These are phyloP conservation scores for Phrynosoma platyrhinos DNA, from an alignment of 2,113 vertebrate genomes.

Conservation along the genomic window DNA sequence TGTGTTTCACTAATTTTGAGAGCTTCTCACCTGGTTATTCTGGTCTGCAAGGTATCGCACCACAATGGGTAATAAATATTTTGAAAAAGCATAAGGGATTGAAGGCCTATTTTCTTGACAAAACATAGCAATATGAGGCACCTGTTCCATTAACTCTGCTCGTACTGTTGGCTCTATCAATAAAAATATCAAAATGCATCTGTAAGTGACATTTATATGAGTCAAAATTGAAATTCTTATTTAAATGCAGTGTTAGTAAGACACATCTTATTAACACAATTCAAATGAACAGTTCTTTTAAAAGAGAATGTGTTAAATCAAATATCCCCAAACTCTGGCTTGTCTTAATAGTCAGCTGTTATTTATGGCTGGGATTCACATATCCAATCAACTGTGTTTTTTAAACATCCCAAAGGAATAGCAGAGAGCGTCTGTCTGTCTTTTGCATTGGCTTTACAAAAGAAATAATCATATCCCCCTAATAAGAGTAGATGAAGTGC, in stretches of 20 bases:
- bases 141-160: slow-evolving; percentile 91
- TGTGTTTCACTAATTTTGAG: background rate
- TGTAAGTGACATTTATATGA: background rate
- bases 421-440: background rate
- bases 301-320: background rate
- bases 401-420: background rate
- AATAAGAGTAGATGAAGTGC: too few relatives aligned
- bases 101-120: slow-evolving; percentile 91
- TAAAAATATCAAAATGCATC: slow-evolving; percentile 27
- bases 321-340: background rate
- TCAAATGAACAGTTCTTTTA: background rate
- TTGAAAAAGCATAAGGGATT: slow-evolving; percentile 88
- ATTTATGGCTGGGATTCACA: background rate
- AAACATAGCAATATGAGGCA: slow-evolving; percentile 91
- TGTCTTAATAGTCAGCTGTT: background rate
- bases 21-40: slow-evolving; percentile 86
- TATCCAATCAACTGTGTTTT: background rate
- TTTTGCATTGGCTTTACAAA: background rate
- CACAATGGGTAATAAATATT: slow-evolving; percentile 89
- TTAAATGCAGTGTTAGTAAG: background rate
- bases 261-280: background rate
- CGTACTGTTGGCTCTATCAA: slow-evolving; percentile 87
- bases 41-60: slow-evolving; percentile 89
- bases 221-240: background rate
- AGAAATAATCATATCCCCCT: too few relatives aligned